A percentile compares a stretch with the other conserved stretches of the same genome.
Conservation (phyloP, 2,888 invertebrate species). For the Spatulosminthurus flaviceps region DNA sequence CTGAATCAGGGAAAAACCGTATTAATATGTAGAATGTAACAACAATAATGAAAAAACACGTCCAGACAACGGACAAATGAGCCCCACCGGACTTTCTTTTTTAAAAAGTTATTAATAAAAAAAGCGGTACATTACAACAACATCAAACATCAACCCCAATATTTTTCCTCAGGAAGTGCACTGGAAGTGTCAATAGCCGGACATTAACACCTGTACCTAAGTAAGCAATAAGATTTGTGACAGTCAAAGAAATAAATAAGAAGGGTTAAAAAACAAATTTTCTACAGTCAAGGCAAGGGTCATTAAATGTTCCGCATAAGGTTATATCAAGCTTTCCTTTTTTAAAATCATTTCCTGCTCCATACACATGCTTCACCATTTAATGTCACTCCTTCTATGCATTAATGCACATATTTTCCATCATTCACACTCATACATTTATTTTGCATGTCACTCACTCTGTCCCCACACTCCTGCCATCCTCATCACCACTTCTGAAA, state of each 20-base stretch:
- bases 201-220: slow-evolving; percentile 22
- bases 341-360: slow-evolving; percentile 15
- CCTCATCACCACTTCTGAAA: too few relatives aligned
- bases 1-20: neutral
- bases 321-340: slow-evolving; percentile 12
- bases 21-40: neutral
- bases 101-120: neutral
- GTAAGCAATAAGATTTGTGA: neutral
- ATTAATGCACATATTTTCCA: neutral
- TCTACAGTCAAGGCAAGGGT: slow-evolving; percentile 12
- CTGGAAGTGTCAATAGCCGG: slow-evolving; percentile 25
- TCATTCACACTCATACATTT: neutral
- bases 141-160: neutral
- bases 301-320: neutral
- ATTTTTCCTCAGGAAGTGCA: neutral
- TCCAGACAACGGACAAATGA: neutral
- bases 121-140: neutral
- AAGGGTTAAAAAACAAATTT: neutral
- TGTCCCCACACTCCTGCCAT: too few relatives aligned
- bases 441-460: too few relatives aligned
- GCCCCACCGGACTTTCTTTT: neutral
- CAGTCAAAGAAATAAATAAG: neutral
- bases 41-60: neutral
- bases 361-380: too few relatives aligned
- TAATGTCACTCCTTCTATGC: neutral